These are phyloP conservation scores for Anarrhichthys ocellatus DNA, from an alignment of 2,113 vertebrate species.

Conservation along the genomic window DNA sequence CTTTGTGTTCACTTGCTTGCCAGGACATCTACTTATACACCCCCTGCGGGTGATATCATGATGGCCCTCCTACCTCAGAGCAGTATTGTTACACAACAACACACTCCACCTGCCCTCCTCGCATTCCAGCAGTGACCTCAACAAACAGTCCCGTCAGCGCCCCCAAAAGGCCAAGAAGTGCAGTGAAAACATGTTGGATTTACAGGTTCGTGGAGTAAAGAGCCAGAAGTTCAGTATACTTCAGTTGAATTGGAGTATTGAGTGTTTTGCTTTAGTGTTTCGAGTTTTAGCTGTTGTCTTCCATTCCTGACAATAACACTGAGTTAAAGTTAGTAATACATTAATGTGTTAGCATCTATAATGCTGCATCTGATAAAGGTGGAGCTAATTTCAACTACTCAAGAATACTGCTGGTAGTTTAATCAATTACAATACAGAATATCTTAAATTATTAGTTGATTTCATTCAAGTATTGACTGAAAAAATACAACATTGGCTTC, in stretches of 20 bases:
- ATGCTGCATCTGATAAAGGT: neutral
- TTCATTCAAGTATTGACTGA: neutral
- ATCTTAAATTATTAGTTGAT: neutral
- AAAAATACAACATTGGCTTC: neutral
- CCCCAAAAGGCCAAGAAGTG: conserved; percentile 29
- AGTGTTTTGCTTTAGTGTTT: neutral
- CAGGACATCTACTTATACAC: conserved; percentile 74
- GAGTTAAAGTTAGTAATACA: neutral
- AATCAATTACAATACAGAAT: neutral
- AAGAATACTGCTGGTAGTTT: neutral
- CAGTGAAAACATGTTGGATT: neutral
- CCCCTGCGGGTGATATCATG: neutral
- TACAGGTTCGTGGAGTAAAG: neutral
- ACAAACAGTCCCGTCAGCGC: neutral
- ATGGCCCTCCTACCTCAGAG: conserved; percentile 44
- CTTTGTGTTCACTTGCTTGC: conserved; percentile 61
- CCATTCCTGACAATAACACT: no score
- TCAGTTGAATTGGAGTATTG: neutral
- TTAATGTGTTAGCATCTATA: neutral
- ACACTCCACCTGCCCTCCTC: conserved; percentile 48
- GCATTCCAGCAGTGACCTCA: conserved; percentile 49
- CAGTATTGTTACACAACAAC: conserved; percentile 48
- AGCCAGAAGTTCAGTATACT: neutral
- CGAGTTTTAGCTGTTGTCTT: no score
- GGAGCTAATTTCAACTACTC: neutral